phyloP scores from a whole-genome alignment of 2,797 vertebrate genomes.

The Melanotaenia maccullochi region DNA sequence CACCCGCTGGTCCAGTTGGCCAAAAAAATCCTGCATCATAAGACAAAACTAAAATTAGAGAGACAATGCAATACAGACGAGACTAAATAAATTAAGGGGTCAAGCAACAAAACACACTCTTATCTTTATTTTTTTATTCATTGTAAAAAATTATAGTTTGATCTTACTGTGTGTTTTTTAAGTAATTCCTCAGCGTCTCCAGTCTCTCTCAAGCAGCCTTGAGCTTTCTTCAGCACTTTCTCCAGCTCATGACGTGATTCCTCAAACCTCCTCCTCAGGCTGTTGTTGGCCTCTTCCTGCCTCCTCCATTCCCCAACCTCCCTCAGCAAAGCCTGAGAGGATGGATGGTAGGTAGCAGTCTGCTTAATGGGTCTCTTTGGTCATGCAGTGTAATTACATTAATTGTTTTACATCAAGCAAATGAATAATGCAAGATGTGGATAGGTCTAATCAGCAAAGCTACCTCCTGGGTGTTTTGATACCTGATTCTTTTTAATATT shows the following conservation, averaged over 20 bases:
- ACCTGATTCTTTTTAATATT: constrained; percentile 34
- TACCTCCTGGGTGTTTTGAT: constrained; percentile 50
- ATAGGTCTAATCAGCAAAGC: constrained; percentile 37
- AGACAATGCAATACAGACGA: not conserved
- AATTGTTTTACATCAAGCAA: constrained; percentile 53
- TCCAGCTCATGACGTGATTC: constrained; percentile 95
- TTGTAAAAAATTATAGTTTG: not conserved
- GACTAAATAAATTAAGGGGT: not conserved
- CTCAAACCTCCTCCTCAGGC: constrained; percentile 95
- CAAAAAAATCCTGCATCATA: constrained; percentile 89
- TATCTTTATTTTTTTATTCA: not conserved
- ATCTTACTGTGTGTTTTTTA: constrained; percentile 89
- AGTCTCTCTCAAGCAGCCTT: constrained; percentile 89
- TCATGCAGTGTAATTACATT: constrained; percentile 54
- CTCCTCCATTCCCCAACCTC: constrained; percentile 93
- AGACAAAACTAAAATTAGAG: not conserved
- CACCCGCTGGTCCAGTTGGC: constrained; percentile 92
- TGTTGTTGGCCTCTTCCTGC: constrained; percentile 92
- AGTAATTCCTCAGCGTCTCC: constrained; percentile 93
- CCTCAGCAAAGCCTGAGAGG: constrained; percentile 89
- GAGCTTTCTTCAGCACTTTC: constrained; percentile 89
- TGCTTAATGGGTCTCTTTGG: constrained; percentile 40
- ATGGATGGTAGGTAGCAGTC: constrained; percentile 16
- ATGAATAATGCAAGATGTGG: constrained; percentile 44
- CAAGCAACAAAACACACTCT: not conserved